These are phyloP conservation scores for Scomber colias DNA, from an alignment of 2,113 vertebrate genomes.

Conservation along the genomic window DNA sequence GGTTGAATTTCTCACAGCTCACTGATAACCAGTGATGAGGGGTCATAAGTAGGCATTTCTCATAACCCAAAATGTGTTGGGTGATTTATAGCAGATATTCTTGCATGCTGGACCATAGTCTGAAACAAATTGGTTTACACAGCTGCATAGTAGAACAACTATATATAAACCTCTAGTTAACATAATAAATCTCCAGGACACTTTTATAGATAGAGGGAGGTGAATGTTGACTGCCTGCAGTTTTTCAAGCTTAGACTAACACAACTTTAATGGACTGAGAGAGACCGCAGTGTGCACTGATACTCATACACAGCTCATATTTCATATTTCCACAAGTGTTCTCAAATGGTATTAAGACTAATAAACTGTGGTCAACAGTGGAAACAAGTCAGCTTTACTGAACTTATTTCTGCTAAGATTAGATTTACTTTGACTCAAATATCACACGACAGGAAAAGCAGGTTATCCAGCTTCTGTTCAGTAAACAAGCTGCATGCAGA, in stretches of 20 bases:
- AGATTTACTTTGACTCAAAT: constrained; percentile 4
- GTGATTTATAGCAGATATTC: too few species aligned
- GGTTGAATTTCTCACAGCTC: too few species aligned
- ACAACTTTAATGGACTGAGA: neutral
- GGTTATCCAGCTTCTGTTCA: neutral
- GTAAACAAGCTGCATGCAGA: constrained; percentile 16
- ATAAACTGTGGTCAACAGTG: constrained; percentile 24
- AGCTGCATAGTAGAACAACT: too few species aligned
- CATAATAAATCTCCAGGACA: too few species aligned
- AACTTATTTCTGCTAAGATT: neutral
- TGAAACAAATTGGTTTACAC: too few species aligned
- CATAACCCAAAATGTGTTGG: too few species aligned
- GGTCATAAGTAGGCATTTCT: too few species aligned
- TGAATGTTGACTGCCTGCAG: neutral
- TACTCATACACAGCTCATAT: neutral
- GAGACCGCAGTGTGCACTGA: neutral
- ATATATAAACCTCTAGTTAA: too few species aligned
- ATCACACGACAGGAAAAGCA: neutral
- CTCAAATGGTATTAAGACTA: constrained; percentile 1
- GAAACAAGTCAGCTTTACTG: constrained; percentile 1
- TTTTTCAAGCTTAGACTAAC: neutral
- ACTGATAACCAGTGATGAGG: too few species aligned
- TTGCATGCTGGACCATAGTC: too few species aligned
- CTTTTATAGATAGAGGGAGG: neutral
- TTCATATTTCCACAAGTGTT: neutral